phyloP scores from a whole-genome alignment of 2,797 vertebrate species.

The Peromyscus aztecus region DNA sequence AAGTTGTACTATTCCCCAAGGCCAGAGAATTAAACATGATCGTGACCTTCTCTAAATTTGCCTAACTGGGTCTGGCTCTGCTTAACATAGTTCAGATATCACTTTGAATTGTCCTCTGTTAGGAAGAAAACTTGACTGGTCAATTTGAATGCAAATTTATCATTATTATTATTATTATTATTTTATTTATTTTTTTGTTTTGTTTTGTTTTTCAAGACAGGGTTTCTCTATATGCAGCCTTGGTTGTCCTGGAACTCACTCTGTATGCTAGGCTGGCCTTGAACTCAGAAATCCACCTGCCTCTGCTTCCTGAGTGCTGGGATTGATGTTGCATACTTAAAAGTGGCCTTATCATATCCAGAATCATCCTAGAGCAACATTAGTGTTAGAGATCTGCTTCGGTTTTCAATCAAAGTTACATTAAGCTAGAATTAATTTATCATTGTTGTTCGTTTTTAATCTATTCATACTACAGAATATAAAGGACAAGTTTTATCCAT shows the following conservation, averaged over 20 bases:
- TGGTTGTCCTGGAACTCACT: background rate
- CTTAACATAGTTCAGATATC: background rate
- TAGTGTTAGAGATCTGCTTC: background rate
- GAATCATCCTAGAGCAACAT: background rate
- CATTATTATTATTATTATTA: no score
- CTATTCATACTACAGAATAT: background rate
- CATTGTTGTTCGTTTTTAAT: background rate
- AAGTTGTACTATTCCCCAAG: background rate
- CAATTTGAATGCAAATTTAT: background rate
- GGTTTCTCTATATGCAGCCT: background rate
- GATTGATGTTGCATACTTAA: background rate
- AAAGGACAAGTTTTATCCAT: background rate
- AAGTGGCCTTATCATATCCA: background rate
- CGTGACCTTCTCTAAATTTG: background rate
- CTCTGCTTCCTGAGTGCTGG: no score
- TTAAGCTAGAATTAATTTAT: background rate
- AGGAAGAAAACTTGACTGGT: background rate
- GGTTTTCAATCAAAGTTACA: background rate
- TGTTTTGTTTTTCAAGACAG: background rate
- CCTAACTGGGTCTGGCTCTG: background rate
- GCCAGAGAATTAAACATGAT: background rate
- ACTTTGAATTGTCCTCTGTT: background rate
- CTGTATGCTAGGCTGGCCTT: background rate
- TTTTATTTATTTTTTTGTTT: background rate
- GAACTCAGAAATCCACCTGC: background rate